Evolutionary conservation across 2,888 invertebrate species (phyloP).

Genomic region (Petrolisthes manimaculis): DNA sequence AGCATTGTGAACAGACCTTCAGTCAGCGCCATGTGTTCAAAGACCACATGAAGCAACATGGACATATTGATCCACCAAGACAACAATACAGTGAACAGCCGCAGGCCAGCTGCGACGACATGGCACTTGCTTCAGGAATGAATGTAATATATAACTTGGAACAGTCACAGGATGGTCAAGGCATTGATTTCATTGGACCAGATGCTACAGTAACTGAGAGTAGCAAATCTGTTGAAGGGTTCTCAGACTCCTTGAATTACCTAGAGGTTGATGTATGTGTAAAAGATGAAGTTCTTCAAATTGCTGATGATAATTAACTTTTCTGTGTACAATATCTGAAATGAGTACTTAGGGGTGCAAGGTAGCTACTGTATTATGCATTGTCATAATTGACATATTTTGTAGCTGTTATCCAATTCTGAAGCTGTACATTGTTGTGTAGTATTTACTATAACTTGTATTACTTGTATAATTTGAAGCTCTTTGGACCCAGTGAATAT

Average conservation of each 20-base stretch:
- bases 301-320: conserved; percentile 9
- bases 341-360: too few relatives aligned
- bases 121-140: background rate
- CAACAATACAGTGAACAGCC: background rate
- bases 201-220: background rate
- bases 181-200: background rate
- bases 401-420: too few relatives aligned
- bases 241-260: conserved; percentile 25
- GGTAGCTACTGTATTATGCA: too few relatives aligned
- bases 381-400: too few relatives aligned
- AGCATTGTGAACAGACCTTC: conserved; percentile 37
- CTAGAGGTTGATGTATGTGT: conserved; percentile 40
- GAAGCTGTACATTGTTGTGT: too few relatives aligned
- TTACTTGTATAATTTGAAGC: too few relatives aligned
- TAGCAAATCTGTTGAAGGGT: background rate
- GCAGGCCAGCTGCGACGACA: background rate
- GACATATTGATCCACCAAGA: background rate
- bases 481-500: too few relatives aligned
- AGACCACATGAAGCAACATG: conserved; percentile 46
- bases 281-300: conserved; percentile 33
- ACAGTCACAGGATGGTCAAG: background rate
- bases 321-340: too few relatives aligned
- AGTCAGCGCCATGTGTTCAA: conserved; percentile 47
- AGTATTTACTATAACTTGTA: too few relatives aligned
- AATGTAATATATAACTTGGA: background rate